These are phyloP conservation scores for Gryllus longicercus DNA, from an alignment of 2,888 invertebrate genomes.

Conservation along the genomic window DNA sequence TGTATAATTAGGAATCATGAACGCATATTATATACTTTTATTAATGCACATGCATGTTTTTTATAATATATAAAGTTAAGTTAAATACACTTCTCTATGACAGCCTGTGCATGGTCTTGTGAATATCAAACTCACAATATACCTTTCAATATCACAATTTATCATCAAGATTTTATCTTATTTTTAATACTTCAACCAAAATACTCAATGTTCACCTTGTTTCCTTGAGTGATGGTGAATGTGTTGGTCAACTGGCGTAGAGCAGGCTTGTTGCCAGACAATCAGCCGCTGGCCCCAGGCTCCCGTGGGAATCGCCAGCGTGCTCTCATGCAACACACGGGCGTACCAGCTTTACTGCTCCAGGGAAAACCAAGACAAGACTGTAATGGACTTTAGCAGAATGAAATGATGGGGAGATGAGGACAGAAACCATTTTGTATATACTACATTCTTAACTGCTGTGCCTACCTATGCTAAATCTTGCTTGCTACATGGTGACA, in stretches of 20 bases:
- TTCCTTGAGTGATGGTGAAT: no score
- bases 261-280: conserved; percentile 20
- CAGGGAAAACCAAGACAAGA: conserved; percentile 33
- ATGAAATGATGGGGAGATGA: conserved; percentile 23
- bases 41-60: conserved; percentile 6
- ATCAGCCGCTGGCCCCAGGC: conserved; percentile 36
- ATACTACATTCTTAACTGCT: conserved; percentile 21
- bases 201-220: no score
- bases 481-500: conserved; percentile 35
- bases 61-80: background rate
- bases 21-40: background rate
- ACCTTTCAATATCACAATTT: background rate
- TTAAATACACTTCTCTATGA: background rate
- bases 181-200: no score
- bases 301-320: conserved; percentile 38
- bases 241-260: background rate
- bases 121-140: no score
- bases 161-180: no score
- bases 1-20: no score
- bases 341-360: conserved; percentile 33
- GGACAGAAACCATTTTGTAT: conserved; percentile 29
- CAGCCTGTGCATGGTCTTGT: background rate
- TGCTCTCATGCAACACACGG: conserved; percentile 37
- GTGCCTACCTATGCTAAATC: conserved; percentile 28
- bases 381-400: conserved; percentile 21